Conservation (phyloP, 2,797 vertebrate genomes). For the Danio tinwini region DNA sequence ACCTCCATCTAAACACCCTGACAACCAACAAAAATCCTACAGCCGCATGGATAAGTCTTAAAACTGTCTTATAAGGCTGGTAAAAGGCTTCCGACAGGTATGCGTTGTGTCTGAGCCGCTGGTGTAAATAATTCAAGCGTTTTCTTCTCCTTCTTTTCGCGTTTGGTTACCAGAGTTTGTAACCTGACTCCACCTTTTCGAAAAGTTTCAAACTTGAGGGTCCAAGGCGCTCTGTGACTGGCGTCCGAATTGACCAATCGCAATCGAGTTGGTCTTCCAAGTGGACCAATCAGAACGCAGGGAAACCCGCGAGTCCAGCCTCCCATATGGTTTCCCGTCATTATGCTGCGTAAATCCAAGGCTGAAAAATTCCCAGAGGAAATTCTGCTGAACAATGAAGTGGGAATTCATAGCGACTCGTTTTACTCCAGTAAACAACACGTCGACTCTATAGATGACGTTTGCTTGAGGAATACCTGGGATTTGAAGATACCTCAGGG, state of each 20-base stretch:
- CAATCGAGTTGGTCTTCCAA: slow-evolving; percentile 12
- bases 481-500: neutral
- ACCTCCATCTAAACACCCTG: slow-evolving; percentile 68
- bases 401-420: slow-evolving; percentile 62
- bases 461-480: neutral
- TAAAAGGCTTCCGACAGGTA: slow-evolving; percentile 24
- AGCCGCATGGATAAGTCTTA: neutral
- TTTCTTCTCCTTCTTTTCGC: slow-evolving; percentile 68
- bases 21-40: slow-evolving; percentile 23
- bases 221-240: slow-evolving; percentile 68
- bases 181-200: slow-evolving; percentile 75
- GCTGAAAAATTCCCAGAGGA: slow-evolving; percentile 77
- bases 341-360: slow-evolving; percentile 71
- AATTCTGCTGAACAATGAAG: slow-evolving; percentile 78
- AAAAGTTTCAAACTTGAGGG: slow-evolving; percentile 83
- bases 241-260: slow-evolving; percentile 73
- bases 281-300: slow-evolving; percentile 65
- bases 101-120: slow-evolving; percentile 59
- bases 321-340: slow-evolving; percentile 75
- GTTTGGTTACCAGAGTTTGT: slow-evolving; percentile 79
- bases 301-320: slow-evolving; percentile 50
- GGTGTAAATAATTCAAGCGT: slow-evolving; percentile 80
- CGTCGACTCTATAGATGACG: neutral
- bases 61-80: neutral
- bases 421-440: slow-evolving; percentile 54